Evolutionary conservation across 2,113 vertebrate species (phyloP).

Genomic region (Amazona vittata): DNA sequence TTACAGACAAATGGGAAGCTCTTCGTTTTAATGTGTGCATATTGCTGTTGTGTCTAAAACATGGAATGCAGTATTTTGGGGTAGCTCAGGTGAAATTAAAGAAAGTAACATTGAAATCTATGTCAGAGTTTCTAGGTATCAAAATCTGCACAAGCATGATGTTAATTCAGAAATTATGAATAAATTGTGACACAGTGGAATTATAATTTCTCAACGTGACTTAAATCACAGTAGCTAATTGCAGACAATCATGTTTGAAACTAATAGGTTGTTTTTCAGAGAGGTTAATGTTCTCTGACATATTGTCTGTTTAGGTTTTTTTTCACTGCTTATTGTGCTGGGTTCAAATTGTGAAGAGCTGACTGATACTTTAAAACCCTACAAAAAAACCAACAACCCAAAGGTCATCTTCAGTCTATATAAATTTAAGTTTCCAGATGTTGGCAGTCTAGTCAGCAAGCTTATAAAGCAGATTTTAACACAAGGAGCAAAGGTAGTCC

Average conservation of each 20-base stretch:
- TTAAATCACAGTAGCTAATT: not conserved
- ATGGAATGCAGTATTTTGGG: not conserved
- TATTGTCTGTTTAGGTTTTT: not conserved
- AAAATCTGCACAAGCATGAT: not conserved
- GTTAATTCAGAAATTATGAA: not conserved
- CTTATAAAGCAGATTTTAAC: not conserved
- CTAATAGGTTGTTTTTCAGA: not conserved
- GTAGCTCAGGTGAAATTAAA: not conserved
- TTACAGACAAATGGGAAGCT: not conserved
- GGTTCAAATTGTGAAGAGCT: not conserved
- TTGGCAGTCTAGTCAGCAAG: not conserved
- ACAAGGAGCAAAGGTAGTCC: not conserved
- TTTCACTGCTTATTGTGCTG: not conserved
- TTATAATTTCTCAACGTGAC: not conserved
- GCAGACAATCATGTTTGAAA: not conserved
- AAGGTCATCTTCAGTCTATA: not conserved
- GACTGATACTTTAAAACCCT: not conserved
- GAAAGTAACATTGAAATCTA: not conserved
- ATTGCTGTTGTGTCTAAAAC: not conserved
- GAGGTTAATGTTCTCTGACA: not conserved
- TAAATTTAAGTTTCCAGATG: not conserved
- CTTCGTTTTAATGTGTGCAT: not conserved
- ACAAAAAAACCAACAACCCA: not conserved
- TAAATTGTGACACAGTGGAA: not conserved
- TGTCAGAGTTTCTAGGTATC: not conserved